A percentile compares a stretch with the other conserved stretches of the same genome.
These are phyloP conservation scores for Athene cunicularia DNA, from an alignment of 2,113 vertebrate species.

Conservation along the genomic window DNA sequence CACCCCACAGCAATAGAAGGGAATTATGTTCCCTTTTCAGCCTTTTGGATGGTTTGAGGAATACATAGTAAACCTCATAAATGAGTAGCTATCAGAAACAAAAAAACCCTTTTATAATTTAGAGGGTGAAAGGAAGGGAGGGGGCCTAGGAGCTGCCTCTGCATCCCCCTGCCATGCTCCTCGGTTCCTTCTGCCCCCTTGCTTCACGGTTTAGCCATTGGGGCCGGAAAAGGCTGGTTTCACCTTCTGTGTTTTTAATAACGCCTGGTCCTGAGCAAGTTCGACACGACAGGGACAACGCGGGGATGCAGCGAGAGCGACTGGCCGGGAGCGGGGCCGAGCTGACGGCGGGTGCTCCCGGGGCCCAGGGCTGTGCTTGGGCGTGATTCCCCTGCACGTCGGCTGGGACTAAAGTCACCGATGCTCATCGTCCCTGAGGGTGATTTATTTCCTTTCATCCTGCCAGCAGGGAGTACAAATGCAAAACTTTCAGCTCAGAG, in stretches of 20 bases:
- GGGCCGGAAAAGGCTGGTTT: neutral
- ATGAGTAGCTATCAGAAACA: neutral
- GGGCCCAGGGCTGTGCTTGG: neutral
- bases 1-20: neutral
- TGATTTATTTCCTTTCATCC: neutral
- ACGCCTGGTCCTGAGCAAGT: neutral
- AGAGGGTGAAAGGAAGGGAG: neutral
- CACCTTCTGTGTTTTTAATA: neutral
- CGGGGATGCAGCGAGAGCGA: accelerated
- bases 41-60: neutral
- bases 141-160: neutral
- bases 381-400: neutral
- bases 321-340: neutral
- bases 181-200: neutral
- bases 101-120: neutral
- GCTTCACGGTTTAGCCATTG: accelerated
- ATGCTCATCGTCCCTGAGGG: neutral
- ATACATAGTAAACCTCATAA: neutral
- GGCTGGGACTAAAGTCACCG: neutral
- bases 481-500: neutral
- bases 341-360: neutral
- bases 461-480: neutral
- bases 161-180: neutral
- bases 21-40: neutral
- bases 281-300: neutral